Conservation (phyloP, 2,797 vertebrate genomes). For the Lacerta bilineata region DNA sequence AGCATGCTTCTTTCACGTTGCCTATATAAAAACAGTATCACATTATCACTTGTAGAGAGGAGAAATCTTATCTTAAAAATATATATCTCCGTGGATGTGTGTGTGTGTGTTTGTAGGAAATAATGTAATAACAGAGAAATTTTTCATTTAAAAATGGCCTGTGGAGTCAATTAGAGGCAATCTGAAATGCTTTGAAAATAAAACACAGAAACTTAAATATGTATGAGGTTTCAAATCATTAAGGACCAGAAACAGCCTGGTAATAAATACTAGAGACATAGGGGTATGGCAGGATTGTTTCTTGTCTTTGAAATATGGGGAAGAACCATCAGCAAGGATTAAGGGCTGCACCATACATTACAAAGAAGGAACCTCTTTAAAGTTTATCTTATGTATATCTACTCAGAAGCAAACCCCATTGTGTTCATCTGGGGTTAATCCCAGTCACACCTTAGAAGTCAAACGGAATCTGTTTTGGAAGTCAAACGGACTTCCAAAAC, state of each 20-base stretch:
- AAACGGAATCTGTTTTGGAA: too few relatives aligned
- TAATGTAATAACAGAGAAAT: conserved; percentile 45
- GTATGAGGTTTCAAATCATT: conserved; percentile 51
- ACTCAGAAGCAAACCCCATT: not conserved
- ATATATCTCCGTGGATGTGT: conserved; percentile 38
- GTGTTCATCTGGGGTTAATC: not conserved
- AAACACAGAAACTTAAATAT: conserved; percentile 51
- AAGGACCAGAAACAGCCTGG: conserved; percentile 15
- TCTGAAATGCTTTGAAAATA: conserved; percentile 54
- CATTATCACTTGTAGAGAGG: conserved; percentile 58
- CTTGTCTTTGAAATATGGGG: conserved; percentile 13
- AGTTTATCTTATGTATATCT: not conserved
- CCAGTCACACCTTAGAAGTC: too few relatives aligned
- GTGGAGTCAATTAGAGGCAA: conserved; percentile 68
- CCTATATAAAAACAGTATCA: conserved; percentile 62
- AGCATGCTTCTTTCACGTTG: conserved; percentile 56
- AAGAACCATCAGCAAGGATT: conserved; percentile 2
- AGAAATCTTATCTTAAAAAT: conserved; percentile 63
- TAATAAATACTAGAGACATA: conserved; percentile 36
- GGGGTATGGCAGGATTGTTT: not conserved
- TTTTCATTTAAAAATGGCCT: conserved; percentile 70
- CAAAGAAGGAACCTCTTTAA: not conserved
- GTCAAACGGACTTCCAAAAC: too few relatives aligned
- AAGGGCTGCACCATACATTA: not conserved
- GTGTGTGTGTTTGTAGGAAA: conserved; percentile 30